Base-by-base conservation (phyloP, 1,140 invertebrate genomes). In the Aphelenchoides besseyi region DNA sequence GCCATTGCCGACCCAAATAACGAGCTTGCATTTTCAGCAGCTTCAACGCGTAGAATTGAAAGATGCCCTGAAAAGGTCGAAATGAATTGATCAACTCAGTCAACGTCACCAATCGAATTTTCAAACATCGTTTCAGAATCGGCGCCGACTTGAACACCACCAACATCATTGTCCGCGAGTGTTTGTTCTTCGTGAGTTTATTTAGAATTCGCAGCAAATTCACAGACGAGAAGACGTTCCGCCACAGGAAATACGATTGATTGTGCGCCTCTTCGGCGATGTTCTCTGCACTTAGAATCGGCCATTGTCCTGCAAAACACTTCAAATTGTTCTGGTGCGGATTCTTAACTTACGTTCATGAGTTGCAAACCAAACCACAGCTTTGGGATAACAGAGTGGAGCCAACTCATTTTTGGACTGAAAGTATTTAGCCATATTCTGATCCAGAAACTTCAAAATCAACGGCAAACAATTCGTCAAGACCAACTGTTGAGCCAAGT, bases 131-230 rank as follows among this genome's bases (percentile, higher is more conserved):
- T 86, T 98, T 98, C 41, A 99, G 87, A 77, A 98, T 98, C 0
- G 96, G 95, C 3, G 96, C 95, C 59, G 95, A 98, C 87, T 99
- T 99, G 85, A 98, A 99, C 1, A 98, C 94, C 55, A 99, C 95
- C 57, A 99, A 87, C 94, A 99, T 98, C 95, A 98, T 98, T 32
- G 98, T 97, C 75, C 97, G 89, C 29, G 95, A 96, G 86, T 98
- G 95, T 86, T 98, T 98, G 93, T 95, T 97, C 86, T 99, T 99
- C 35, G 94, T 98, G 48, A 99, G 87, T 88, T 98, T 99, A 85
- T 99, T 99, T 28, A 99, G 88, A 80, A 98, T 93, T 79, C 96
- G 88, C 37, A 98, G 86, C 35, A 99, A 86, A 89, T 99, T 99
- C 59, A 98, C 97, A 83, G 95, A 97, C 1, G 94, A 93, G 86